Evolutionary conservation across 2,113 vertebrate genomes (phyloP).

Genomic region (western clawed frog (Xenopus tropicalis)): UCB_Xtro_10.0 CM004446.2:141477001-141477500

Average conservation of each 20-base stretch:
- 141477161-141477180: conserved; percentile 73
- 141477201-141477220: conserved; percentile 68
- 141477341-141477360: conserved; percentile 78
- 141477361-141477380: conserved; percentile 89
- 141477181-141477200: conserved; percentile 71
- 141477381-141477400: conserved; percentile 79
- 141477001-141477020: too few species aligned
- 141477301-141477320: conserved; percentile 87
- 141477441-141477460: conserved; percentile 76
- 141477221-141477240: conserved; percentile 81
- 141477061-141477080: too few species aligned
- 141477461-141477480: conserved; percentile 4
- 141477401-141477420: conserved; percentile 82
- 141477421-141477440: conserved; percentile 82
- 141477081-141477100: too few species aligned
- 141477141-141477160: conserved; percentile 69
- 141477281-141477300: conserved; percentile 83
- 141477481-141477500: too few species aligned
- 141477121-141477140: neutral
- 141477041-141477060: too few species aligned
- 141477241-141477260: conserved; percentile 80
- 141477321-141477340: conserved; percentile 84
- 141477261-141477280: conserved; percentile 79
- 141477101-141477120: too few species aligned
- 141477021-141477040: too few species aligned